Evolutionary conservation across 2,888 invertebrate genomes (phyloP).

Genomic region (Oxyteleia sp.): DNA sequence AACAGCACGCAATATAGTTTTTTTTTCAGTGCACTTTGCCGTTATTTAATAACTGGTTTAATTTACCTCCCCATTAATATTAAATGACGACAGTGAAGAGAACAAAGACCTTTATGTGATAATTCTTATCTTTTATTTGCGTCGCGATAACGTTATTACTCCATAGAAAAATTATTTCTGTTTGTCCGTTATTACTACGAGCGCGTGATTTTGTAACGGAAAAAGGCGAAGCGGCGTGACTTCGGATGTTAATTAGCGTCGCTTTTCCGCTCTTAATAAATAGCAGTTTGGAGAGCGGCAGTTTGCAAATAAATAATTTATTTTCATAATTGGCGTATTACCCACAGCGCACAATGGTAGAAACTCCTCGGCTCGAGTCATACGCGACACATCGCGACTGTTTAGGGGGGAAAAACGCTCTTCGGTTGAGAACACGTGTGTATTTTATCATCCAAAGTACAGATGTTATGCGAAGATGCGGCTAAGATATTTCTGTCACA

Average conservation of each 20-base stretch:
- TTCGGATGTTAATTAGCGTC: no score
- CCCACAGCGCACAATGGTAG: constrained; percentile 10
- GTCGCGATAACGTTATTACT: no score
- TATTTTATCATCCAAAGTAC: constrained; percentile 32
- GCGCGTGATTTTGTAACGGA: no score
- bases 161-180: no score
- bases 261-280: not conserved
- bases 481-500: constrained; percentile 32
- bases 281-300: constrained; percentile 5
- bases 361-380: constrained; percentile 6
- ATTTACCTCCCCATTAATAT: constrained; percentile 28
- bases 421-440: constrained; percentile 41
- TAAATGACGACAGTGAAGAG: not conserved
- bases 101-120: constrained; percentile 27
- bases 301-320: constrained; percentile 17
- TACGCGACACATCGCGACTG: not conserved
- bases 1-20: no score
- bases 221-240: no score
- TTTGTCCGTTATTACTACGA: no score
- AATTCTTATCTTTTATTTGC: no score
- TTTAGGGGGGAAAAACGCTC: not conserved
- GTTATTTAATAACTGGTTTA: constrained; percentile 24
- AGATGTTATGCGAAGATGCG: constrained; percentile 44
- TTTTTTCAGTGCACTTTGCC: no score
- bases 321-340: constrained; percentile 22